These are phyloP conservation scores for Vidua macroura DNA, from an alignment of 2,113 vertebrate genomes.

Conservation along the genomic window DNA sequence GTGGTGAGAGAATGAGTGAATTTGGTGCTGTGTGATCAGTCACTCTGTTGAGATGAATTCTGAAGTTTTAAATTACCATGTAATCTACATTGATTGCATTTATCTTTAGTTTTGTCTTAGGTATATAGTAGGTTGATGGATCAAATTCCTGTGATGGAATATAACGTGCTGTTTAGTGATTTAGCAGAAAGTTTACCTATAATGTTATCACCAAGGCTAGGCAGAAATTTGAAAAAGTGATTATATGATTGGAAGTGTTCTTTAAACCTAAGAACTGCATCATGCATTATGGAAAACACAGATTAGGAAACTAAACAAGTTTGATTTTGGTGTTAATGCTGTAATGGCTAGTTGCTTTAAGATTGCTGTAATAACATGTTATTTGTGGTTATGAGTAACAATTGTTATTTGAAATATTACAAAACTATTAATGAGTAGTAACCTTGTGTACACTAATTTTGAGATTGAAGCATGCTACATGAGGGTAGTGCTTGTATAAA, in stretches of 20 bases:
- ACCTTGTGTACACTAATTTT: neutral
- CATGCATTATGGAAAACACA: neutral
- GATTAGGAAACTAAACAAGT: neutral
- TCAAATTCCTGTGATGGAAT: neutral
- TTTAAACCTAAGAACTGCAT: neutral
- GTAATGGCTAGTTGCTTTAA: constrained; percentile 13
- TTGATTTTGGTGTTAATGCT: constrained; percentile 35
- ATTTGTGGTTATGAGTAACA: constrained; percentile 37
- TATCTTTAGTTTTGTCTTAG: neutral
- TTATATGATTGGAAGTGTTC: neutral
- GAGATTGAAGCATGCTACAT: neutral
- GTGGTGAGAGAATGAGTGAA: neutral
- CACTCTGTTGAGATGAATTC: neutral
- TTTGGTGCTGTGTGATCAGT: neutral
- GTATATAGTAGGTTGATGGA: neutral
- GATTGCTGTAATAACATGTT: constrained; percentile 22
- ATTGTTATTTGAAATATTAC: constrained; percentile 27
- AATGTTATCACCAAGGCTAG: neutral
- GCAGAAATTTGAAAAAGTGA: neutral
- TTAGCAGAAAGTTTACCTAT: neutral
- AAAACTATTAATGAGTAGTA: constrained; percentile 2
- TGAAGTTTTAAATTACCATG: neutral
- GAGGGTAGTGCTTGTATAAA: neutral
- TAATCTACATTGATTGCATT: neutral
- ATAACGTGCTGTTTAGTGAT: neutral